These are phyloP conservation scores for Yponomeuta cagnagella DNA, from an alignment of 2,888 invertebrate genomes.

Conservation along the genomic window DNA sequence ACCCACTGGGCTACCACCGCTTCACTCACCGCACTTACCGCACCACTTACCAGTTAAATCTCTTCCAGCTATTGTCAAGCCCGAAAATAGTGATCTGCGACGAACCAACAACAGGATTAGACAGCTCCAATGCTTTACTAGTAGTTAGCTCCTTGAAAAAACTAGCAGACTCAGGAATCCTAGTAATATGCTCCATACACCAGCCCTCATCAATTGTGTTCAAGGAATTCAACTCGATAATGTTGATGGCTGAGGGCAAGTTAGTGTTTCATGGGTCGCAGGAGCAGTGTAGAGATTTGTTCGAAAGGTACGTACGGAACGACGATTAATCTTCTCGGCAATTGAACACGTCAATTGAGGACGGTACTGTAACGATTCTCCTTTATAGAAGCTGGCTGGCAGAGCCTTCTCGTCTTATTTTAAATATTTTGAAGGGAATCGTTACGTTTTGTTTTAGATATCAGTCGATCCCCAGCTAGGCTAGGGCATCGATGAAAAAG, in stretches of 20 bases:
- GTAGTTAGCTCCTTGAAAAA: constrained; percentile 82
- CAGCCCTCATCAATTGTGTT: constrained; percentile 92
- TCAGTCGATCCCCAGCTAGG: too few relatives aligned
- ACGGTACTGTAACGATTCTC: too few relatives aligned
- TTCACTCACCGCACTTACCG: too few relatives aligned
- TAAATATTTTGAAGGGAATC: too few relatives aligned
- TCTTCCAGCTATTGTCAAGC: constrained; percentile 83
- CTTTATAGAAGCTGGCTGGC: too few relatives aligned
- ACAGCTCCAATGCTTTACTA: constrained; percentile 89
- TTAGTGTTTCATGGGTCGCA: constrained; percentile 85
- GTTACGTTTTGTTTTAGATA: too few relatives aligned
- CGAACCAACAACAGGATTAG: constrained; percentile 94
- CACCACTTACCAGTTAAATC: too few relatives aligned
- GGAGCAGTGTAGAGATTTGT: constrained; percentile 78
- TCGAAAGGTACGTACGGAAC: constrained; percentile 72
- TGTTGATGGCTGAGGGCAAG: constrained; percentile 85
- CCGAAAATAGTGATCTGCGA: constrained; percentile 93
- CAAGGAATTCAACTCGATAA: constrained; percentile 84
- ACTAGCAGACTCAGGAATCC: constrained; percentile 79
- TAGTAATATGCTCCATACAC: constrained; percentile 90
- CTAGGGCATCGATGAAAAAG: too few relatives aligned
- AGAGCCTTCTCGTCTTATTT: too few relatives aligned
- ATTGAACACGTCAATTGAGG: too few relatives aligned
- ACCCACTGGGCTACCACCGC: too few relatives aligned
- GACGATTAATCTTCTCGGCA: too few relatives aligned